These are phyloP conservation scores for Heteractis magnifica DNA, from an alignment of 92 coral and sea anemone genomes.

Conservation along the genomic window DNA sequence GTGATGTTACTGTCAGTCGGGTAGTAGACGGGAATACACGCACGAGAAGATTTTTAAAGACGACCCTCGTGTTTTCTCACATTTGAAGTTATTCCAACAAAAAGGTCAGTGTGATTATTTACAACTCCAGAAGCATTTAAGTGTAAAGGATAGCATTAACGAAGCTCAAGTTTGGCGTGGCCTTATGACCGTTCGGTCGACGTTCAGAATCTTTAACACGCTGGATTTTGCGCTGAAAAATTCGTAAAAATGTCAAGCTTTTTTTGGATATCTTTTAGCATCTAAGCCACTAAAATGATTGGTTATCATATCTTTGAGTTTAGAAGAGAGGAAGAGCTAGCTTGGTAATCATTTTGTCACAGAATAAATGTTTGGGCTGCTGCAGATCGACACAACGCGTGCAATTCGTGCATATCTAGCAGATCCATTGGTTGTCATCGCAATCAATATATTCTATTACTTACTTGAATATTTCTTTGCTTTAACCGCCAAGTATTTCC, in stretches of 20 bases:
- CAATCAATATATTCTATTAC: not conserved
- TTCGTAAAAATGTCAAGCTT: constrained; percentile 4
- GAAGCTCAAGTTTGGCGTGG: not conserved
- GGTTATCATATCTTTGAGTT: not conserved
- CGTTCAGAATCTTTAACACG: not conserved
- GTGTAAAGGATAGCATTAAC: not conserved
- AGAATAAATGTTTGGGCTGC: not conserved
- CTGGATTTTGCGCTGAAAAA: not conserved
- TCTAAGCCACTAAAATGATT: not conserved
- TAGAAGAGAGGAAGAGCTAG: not conserved
- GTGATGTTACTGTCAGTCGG: not conserved
- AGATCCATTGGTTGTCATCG: not conserved
- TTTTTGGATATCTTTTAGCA: not conserved
- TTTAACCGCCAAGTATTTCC: not conserved
- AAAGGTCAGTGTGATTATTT: not conserved
- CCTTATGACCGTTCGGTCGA: not conserved
- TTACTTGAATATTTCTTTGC: not conserved
- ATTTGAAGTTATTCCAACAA: not conserved
- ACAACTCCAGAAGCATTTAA: not conserved
- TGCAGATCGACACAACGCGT: not conserved
- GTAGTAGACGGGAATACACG: not conserved
- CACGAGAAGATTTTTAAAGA: not conserved
- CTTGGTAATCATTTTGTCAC: not conserved
- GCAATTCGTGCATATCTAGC: not conserved
- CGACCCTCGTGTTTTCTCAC: not conserved